These are phyloP conservation scores for Limnodromus scolopaceus DNA, from an alignment of 2,797 vertebrate species.

Conservation along the genomic window DNA sequence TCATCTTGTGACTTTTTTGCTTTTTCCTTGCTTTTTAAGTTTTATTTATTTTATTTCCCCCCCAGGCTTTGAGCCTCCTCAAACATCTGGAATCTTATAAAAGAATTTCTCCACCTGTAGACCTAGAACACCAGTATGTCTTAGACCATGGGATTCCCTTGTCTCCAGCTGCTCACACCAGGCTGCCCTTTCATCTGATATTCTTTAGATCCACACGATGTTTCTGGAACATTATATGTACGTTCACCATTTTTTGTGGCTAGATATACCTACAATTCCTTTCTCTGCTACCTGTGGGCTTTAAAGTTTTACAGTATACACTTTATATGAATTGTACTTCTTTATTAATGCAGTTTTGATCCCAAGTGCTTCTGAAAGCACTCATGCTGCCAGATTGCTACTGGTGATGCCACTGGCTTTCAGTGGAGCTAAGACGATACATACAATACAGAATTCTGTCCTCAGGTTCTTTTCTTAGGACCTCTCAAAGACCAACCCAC, in stretches of 20 bases:
- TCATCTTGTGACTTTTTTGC: neutral
- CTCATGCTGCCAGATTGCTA: neutral
- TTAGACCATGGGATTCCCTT: constrained; percentile 84
- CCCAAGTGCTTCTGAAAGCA: neutral
- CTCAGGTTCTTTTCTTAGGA: neutral
- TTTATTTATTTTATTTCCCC: neutral
- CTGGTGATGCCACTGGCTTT: neutral
- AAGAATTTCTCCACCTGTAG: constrained; percentile 85
- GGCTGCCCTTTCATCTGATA: constrained; percentile 94
- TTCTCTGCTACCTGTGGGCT: neutral
- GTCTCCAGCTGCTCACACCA: constrained; percentile 79
- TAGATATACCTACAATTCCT: neutral
- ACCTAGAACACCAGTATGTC: constrained; percentile 88
- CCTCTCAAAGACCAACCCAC: neutral
- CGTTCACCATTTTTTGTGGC: constrained; percentile 44
- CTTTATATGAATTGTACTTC: neutral
- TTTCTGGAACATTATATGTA: constrained; percentile 95
- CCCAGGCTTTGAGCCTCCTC: constrained; percentile 89
- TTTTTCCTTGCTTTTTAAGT: neutral
- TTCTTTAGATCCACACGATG: constrained; percentile 85
- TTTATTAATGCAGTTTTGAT: neutral
- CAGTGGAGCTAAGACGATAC: neutral
- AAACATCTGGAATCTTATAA: constrained; percentile 91
- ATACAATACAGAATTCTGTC: neutral
- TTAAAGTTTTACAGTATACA: neutral